Evolutionary conservation across 2,888 invertebrate genomes (phyloP).

Genomic region (Tenthredo amoena): DNA sequence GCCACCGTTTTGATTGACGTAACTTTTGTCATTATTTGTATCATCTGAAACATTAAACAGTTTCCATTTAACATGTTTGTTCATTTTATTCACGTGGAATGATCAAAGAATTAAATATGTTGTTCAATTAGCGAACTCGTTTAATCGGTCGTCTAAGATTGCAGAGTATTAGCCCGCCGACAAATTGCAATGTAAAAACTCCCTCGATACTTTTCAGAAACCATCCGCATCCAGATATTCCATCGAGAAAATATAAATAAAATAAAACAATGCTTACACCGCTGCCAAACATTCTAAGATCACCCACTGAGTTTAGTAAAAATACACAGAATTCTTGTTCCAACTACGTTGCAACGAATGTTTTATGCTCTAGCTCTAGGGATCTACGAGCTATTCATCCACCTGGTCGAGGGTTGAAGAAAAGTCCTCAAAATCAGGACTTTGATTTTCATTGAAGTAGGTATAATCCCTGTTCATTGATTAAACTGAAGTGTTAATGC

Average conservation of each 20-base stretch:
- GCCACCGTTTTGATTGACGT: slow-evolving; percentile 72
- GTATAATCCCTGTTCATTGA: not conserved
- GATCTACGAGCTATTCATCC: not conserved
- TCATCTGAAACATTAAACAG: slow-evolving; percentile 70
- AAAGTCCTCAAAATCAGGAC: not conserved
- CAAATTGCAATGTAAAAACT: not conserved
- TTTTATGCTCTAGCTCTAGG: not conserved
- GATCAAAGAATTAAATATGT: not conserved
- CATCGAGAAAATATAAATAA: not conserved
- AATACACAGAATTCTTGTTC: not conserved
- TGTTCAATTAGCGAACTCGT: not conserved
- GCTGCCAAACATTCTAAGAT: not conserved
- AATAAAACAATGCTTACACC: not conserved
- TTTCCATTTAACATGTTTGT: not conserved
- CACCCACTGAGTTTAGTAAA: not conserved
- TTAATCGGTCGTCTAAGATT: not conserved
- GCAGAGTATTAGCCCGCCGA: not conserved
- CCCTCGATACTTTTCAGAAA: not conserved
- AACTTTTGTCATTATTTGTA: slow-evolving; percentile 67
- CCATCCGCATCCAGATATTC: not conserved
- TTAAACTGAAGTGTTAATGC: too few species aligned
- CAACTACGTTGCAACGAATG: not conserved
- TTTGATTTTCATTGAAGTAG: not conserved
- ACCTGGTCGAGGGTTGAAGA: not conserved
- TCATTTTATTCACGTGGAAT: not conserved